Conservation (phyloP, 92 coral and sea anemone genomes). For the Virgularia gustaviana region DNA sequence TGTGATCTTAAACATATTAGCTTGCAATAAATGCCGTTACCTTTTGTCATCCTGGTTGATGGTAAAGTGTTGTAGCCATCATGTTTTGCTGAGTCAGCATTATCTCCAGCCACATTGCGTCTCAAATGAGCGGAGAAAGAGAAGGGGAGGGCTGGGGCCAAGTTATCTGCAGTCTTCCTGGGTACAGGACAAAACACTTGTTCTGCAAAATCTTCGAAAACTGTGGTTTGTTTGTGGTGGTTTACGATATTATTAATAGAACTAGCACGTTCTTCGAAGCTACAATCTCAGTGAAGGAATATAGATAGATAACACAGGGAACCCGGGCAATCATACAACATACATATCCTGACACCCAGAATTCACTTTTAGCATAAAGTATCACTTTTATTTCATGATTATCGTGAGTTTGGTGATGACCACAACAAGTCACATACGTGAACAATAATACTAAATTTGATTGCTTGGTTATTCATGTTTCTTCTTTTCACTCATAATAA, state of each 20-base stretch:
- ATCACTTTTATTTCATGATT: no score
- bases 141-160: background rate
- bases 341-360: no score
- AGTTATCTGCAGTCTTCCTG: conserved; percentile 21
- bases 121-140: conserved; percentile 14
- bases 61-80: conserved; percentile 67
- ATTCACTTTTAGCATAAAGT: no score
- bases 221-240: conserved; percentile 74
- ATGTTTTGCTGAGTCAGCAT: conserved; percentile 12
- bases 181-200: conserved; percentile 85
- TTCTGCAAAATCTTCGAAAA: conserved; percentile 87
- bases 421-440: no score
- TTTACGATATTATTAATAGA: conserved; percentile 76
- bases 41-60: conserved; percentile 37
- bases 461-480: no score
- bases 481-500: no score
- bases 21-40: conserved; percentile 14
- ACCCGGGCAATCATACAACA: background rate
- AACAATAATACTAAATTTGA: no score
- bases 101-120: conserved; percentile 1
- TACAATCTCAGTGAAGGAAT: conserved; percentile 43
- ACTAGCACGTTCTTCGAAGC: conserved; percentile 87
- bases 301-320: background rate
- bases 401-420: background rate
- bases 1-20: background rate